Evolutionary conservation across 2,113 vertebrate genomes (phyloP).

Genomic region (Colius striatus): DNA sequence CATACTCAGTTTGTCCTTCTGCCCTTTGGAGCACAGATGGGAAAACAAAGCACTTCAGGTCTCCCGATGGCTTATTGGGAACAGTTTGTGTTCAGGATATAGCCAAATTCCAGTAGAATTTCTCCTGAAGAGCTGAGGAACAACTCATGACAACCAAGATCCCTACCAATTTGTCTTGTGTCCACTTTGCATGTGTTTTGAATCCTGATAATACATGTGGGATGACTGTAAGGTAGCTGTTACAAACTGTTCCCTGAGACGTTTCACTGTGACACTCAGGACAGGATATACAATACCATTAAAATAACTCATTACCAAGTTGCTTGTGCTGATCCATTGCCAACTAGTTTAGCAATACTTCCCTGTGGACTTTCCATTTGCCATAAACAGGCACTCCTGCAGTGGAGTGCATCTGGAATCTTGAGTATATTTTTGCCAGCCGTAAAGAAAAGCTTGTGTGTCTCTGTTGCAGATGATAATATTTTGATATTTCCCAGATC

Average conservation of each 20-base stretch:
- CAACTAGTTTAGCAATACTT: slow-evolving; percentile 25
- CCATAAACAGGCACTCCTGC: slow-evolving; percentile 37
- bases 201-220: not conserved
- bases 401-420: not conserved
- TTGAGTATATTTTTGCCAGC: not conserved
- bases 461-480: slow-evolving; percentile 15
- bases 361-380: not conserved
- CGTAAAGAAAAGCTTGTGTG: slow-evolving; percentile 38
- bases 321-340: slow-evolving; percentile 14
- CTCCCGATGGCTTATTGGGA: not conserved
- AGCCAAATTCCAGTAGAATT: not conserved
- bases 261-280: not conserved
- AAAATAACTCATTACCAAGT: slow-evolving; percentile 16
- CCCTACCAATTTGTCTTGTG: not conserved
- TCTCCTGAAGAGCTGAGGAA: not conserved
- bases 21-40: not conserved
- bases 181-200: not conserved
- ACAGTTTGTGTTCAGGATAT: slow-evolving; percentile 13
- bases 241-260: slow-evolving; percentile 38
- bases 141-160: not conserved
- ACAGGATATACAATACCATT: slow-evolving; percentile 29
- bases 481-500: slow-evolving; percentile 63
- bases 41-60: not conserved
- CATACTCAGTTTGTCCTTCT: not conserved
- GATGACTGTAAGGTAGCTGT: not conserved